Conservation (phyloP, 2,888 invertebrate species). For the Phlogophora meticulosa region DNA sequence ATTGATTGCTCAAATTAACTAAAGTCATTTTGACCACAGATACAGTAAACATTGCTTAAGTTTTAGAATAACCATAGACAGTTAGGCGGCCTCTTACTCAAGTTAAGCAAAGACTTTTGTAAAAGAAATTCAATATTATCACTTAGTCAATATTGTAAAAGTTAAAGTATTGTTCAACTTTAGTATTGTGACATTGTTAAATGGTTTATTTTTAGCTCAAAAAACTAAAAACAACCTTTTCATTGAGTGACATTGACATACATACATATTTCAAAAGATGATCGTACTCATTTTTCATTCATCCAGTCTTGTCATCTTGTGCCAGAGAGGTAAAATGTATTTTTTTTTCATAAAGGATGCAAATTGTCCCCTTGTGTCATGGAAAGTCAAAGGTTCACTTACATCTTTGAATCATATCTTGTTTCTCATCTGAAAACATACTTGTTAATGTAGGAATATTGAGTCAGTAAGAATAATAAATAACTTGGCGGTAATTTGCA, state of each 20-base stretch:
- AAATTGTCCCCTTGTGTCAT: conserved; percentile 43
- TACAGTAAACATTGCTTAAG: no score
- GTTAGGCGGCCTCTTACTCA: background rate
- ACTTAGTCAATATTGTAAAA: background rate
- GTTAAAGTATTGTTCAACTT: background rate
- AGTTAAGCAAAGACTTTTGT: background rate
- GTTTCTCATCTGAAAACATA: conserved; percentile 31
- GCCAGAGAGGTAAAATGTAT: conserved; percentile 1
- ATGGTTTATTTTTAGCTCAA: background rate
- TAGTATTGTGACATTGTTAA: background rate
- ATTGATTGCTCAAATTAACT: no score
- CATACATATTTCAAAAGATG: conserved; percentile 32
- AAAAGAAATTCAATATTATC: background rate
- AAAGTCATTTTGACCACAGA: no score
- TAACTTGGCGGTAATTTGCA: background rate
- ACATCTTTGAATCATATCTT: conserved; percentile 18
- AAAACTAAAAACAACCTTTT: background rate
- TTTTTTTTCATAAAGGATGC: conserved; percentile 43
- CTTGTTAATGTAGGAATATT: conserved; percentile 22
- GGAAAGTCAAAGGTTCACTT: conserved; percentile 56
- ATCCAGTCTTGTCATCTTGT: conserved; percentile 3
- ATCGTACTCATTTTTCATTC: conserved; percentile 16
- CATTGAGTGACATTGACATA: conserved; percentile 15
- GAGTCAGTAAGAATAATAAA: conserved; percentile 4
- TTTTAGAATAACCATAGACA: background rate